phyloP scores from a whole-genome alignment of 2,113 vertebrate species.

The Platichthys flesus region DNA sequence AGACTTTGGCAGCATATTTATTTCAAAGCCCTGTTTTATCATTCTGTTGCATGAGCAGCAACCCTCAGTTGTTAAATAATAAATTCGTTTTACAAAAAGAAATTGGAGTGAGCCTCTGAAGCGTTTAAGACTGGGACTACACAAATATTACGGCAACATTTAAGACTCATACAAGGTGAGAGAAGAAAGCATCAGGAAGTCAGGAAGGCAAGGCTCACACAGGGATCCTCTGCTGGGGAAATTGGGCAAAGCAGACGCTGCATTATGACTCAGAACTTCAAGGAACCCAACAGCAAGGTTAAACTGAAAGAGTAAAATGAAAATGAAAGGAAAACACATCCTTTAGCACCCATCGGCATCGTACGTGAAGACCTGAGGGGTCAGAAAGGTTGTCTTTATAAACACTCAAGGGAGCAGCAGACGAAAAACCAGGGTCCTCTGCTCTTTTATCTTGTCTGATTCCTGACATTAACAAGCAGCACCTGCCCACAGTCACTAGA shows the following conservation, averaged over 20 bases:
- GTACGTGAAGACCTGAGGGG: slow-evolving; percentile 30
- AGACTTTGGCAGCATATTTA: slow-evolving; percentile 63
- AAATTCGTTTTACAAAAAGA: slow-evolving; percentile 27
- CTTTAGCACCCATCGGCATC: slow-evolving; percentile 18
- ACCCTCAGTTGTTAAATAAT: slow-evolving; percentile 48
- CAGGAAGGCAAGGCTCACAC: not conserved
- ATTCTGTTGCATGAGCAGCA: slow-evolving; percentile 65
- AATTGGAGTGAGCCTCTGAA: slow-evolving; percentile 36
- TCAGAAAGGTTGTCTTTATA: slow-evolving; percentile 46
- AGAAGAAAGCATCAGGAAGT: slow-evolving; percentile 14
- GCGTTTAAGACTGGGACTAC: slow-evolving; percentile 21
- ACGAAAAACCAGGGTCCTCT: slow-evolving; percentile 41
- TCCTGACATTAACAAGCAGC: slow-evolving; percentile 71
- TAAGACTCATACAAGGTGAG: slow-evolving; percentile 11
- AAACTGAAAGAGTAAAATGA: slow-evolving; percentile 15
- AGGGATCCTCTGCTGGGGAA: slow-evolving; percentile 1
- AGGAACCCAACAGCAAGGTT: slow-evolving; percentile 19
- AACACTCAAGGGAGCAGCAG: slow-evolving; percentile 50
- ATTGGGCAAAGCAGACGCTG: slow-evolving; percentile 23
- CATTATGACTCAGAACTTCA: slow-evolving; percentile 37
- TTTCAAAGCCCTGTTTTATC: slow-evolving; percentile 64
- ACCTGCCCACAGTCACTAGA: slow-evolving; percentile 60
- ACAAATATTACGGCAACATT: slow-evolving; percentile 43
- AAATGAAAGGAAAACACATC: slow-evolving; percentile 21
- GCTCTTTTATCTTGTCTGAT: slow-evolving; percentile 69